Percentiles rank a stretch among this genome's conserved stretches.
phyloP scores from a whole-genome alignment of 2,797 vertebrate species.

The Acanthurus tractus region DNA sequence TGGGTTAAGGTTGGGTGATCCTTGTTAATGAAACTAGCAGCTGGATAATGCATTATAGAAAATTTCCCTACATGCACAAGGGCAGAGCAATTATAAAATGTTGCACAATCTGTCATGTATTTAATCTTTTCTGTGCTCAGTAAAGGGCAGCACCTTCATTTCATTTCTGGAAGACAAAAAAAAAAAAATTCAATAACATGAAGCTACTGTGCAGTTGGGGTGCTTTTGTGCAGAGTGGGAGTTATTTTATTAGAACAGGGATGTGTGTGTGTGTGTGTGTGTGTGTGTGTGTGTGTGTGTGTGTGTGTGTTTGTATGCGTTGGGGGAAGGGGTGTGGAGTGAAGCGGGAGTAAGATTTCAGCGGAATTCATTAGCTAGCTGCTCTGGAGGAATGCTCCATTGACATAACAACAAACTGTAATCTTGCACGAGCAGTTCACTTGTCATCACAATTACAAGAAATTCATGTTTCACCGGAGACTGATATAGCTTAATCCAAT shows the following conservation, averaged over 20 bases:
- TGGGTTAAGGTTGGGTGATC: too few species aligned
- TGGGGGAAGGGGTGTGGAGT: constrained; percentile 27
- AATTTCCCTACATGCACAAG: constrained; percentile 5
- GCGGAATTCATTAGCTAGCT: constrained; percentile 70
- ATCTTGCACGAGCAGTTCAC: constrained; percentile 61
- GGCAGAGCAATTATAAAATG: constrained; percentile 12
- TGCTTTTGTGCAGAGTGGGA: constrained; percentile 61
- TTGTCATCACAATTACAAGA: constrained; percentile 68
- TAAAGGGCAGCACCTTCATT: constrained; percentile 50
- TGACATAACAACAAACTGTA: constrained; percentile 69
- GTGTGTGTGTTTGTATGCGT: constrained; percentile 14
- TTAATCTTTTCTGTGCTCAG: constrained; percentile 42
- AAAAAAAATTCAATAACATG: constrained; percentile 68
- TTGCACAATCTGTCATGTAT: constrained; percentile 17
- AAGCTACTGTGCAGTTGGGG: constrained; percentile 57
- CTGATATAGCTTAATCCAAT: constrained; percentile 69
- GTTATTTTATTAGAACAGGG: constrained; percentile 71
- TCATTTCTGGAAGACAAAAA: constrained; percentile 65
- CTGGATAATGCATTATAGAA: too few species aligned
- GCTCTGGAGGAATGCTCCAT: constrained; percentile 61
- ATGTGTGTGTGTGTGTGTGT: constrained; percentile 26
- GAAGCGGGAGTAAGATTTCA: constrained; percentile 54
- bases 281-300: constrained; percentile 26
- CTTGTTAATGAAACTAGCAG: too few species aligned
- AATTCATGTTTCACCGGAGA: constrained; percentile 65